Conservation (phyloP, 2,797 vertebrate genomes). For the Petrocephalus schoutedeni region DNA sequence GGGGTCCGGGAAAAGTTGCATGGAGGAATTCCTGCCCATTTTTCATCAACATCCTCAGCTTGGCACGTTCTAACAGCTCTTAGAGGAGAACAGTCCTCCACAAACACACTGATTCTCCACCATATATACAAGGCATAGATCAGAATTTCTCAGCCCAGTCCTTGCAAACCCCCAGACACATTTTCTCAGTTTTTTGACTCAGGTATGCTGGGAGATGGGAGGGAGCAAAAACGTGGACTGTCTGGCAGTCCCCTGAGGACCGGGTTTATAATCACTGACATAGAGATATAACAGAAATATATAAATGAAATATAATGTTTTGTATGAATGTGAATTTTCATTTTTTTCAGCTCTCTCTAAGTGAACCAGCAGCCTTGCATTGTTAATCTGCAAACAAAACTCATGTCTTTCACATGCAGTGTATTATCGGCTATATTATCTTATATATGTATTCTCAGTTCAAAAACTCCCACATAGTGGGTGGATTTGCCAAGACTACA, state of each 20-base stretch:
- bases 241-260: background rate
- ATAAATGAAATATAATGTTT: background rate
- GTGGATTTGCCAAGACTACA: background rate
- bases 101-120: background rate
- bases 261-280: background rate
- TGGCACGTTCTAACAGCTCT: background rate
- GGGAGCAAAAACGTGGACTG: background rate
- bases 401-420: background rate
- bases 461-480: background rate
- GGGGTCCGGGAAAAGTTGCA: background rate
- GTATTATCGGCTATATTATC: background rate
- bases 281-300: background rate
- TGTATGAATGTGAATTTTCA: background rate
- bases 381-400: background rate
- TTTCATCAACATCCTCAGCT: background rate
- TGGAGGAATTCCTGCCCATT: background rate
- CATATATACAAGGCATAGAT: background rate
- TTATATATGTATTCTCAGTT: background rate
- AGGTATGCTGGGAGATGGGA: background rate
- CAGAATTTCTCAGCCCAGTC: background rate
- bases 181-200: background rate
- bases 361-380: background rate
- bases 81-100: background rate
- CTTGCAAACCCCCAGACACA: background rate
- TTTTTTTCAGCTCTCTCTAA: background rate